Evolutionary conservation across 1,140 invertebrate species (phyloP), one percentile per base, ranked within the genome.

Genomic region (Physella acuta): DNA sequence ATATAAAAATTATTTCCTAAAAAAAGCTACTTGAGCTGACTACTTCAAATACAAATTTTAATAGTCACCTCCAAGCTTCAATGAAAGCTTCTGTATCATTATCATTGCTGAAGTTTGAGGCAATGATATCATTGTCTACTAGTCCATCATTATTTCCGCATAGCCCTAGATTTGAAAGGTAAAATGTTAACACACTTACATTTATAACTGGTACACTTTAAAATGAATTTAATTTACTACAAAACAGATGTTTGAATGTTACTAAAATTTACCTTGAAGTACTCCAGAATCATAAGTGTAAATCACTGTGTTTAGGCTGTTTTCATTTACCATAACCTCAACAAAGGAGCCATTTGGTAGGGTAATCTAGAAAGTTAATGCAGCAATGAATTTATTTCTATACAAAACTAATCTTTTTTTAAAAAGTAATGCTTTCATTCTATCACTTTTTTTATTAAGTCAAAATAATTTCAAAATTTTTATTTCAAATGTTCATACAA

Each of bases 251-350:
- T n/a, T n/a, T n/a, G n/a, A n/a, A n/a, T n/a, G n/a, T n/a, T n/a
- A n/a, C n/a, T n/a, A 44, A 60, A 34, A 20, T 28, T 60, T 67
- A 79, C 78, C 78, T 71, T 73, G 31, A 17, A 71, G 75, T 34
- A 74, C 36, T 39, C 66, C 59, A 62, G 68, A 74, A 56, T 79
- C 78, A 26, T 70, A 78, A 2, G 74, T 37, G 52, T 73, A 74
- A 3, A 79, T 55, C 63, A 72, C 75, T 20, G 75, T 72, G 72
- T 77, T 79, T 11, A 79, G 65, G 53, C 70, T 70, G 31, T 75
- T 64, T n/a, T 39, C 24, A 8, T 59, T 66, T 36, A 67, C 72
- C 39, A 70, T 68, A n/a, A 77, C 71, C 33, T 69, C 70, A 0
- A 76, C 67, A 8, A 60, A 63, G 16, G 70, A 75, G 5, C 76